phyloP scores from a whole-genome alignment of 2,888 invertebrate species.

The Netelia fuscicornis region DNA sequence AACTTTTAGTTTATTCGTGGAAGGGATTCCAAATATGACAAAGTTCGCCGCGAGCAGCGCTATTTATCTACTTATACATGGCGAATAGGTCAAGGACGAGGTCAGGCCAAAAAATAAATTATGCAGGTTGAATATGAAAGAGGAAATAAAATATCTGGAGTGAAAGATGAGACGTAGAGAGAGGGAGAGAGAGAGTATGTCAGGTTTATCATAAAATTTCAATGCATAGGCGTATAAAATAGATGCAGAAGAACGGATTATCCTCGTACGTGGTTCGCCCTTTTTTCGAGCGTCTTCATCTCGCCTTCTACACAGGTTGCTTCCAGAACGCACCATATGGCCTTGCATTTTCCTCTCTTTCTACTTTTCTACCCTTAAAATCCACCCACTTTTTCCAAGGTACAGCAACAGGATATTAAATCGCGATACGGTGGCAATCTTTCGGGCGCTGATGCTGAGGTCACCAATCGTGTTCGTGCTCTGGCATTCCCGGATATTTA shows the following conservation, averaged over 20 bases:
- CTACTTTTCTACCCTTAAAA: slow-evolving; percentile 9
- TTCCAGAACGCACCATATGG: slow-evolving; percentile 21
- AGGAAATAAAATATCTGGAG: neutral
- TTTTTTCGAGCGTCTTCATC: slow-evolving; percentile 26
- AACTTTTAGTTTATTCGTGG: neutral
- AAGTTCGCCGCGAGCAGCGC: neutral
- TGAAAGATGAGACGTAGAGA: neutral
- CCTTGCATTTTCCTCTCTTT: slow-evolving; percentile 24
- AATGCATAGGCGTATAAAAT: slow-evolving; percentile 66
- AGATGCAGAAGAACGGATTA: slow-evolving; percentile 59
- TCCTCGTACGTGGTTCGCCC: slow-evolving; percentile 31
- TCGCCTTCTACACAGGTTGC: slow-evolving; percentile 42
- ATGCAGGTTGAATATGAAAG: slow-evolving; percentile 17
- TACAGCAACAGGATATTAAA: slow-evolving; percentile 58
- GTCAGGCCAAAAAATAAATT: slow-evolving; percentile 25
- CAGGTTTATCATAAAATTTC: slow-evolving; percentile 67
- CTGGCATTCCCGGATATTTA: slow-evolving; percentile 48
- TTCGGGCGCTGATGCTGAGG: slow-evolving; percentile 52
- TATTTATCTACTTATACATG: neutral
- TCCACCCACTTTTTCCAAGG: slow-evolving; percentile 8
- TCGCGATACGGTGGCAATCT: slow-evolving; percentile 60
- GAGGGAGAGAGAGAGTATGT: slow-evolving; percentile 28
- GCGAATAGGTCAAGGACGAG: slow-evolving; percentile 23
- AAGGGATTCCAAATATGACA: neutral
- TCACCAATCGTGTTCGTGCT: slow-evolving; percentile 18